Conservation (phyloP, 1,140 invertebrate genomes). For the Drosophila yakuba region DNA sequence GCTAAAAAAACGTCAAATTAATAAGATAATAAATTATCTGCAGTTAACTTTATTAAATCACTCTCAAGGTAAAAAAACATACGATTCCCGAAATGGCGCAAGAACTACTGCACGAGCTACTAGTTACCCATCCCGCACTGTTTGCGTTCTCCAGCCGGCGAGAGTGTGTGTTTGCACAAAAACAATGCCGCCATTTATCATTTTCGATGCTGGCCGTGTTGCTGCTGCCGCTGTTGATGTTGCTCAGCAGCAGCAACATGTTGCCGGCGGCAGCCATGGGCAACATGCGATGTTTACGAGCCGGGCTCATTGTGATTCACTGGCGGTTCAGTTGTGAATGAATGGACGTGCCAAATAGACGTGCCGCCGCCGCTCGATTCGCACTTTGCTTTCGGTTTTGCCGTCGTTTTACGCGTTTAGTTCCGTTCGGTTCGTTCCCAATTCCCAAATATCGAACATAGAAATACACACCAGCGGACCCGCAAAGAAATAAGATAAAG, state of each 20-base stretch:
- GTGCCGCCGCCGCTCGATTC: conserved; percentile 69
- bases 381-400: conserved; percentile 61
- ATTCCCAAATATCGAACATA: conserved; percentile 51
- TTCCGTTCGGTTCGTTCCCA: conserved; percentile 57
- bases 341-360: conserved; percentile 84
- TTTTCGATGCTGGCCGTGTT: conserved; percentile 55
- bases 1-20: not conserved
- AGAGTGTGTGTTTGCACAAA: conserved; percentile 47
- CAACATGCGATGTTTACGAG: conserved; percentile 73
- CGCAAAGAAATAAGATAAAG: conserved; percentile 25
- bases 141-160: conserved; percentile 4
- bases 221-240: conserved; percentile 20
- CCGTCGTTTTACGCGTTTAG: conserved; percentile 38
- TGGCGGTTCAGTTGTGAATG: conserved; percentile 78
- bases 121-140: conserved; percentile 25
- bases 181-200: conserved; percentile 81
- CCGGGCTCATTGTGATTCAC: conserved; percentile 64
- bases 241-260: conserved; percentile 23
- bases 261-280: conserved; percentile 11
- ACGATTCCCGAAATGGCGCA: not conserved
- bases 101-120: conserved; percentile 1
- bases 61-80: not conserved
- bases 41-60: not conserved
- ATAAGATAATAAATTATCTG: not conserved
- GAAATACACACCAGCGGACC: conserved; percentile 51